Evolutionary conservation across 2,888 invertebrate genomes (phyloP), one percentile per base, ranked within the genome.

Genomic region (Caenorhabditis sulstoni): DNA sequence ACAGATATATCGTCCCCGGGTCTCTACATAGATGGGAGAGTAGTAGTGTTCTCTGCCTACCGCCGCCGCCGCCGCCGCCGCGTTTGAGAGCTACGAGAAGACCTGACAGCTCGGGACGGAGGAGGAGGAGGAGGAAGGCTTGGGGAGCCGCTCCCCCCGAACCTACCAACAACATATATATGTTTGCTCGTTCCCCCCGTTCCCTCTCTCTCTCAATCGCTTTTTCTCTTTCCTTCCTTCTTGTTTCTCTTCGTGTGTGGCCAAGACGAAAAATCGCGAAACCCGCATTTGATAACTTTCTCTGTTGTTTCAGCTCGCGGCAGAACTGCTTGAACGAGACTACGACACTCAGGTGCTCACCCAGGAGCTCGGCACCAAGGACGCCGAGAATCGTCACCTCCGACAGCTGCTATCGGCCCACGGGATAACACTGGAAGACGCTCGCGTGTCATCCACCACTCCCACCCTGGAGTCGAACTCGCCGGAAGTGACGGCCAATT

Each of bases 301-400:
- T 29, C 3, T 29, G 29, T 29, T 39, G 45, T 77, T 85, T 71
- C 81, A 85, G 85, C 67, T 85, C 20, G 79, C 77, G 22, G 65
- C 75, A 57, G 81, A 81, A 49, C 71, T 85, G 9, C 68, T 85
- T 53, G 83, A 81, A 47, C 57, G 78, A n/a, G 81, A 81, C 37
- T 59, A 74, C 16, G 79, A 78, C 55, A 77, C 82, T 5, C 80
- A 83, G 50, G 45, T 74, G 23, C 71, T 79, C 9, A 64, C 75
- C n/a, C 67, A 77, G 3, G 74, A 77, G 64, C 66, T 77, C 22
- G 74, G 68, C 4, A 53, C 73, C 9, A 66, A 71, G 39, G 67
- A 76, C 20, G 16, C 73, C 22, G 84, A 85, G 73, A 85, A 85
- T 67, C 78, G 66, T 0, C 81, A 79, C 5, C 74, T 85, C 3